Evolutionary conservation across 2,797 vertebrate species (phyloP), one percentile per base, ranked within the genome.

Genomic region (Bradypodion ventrale): DNA sequence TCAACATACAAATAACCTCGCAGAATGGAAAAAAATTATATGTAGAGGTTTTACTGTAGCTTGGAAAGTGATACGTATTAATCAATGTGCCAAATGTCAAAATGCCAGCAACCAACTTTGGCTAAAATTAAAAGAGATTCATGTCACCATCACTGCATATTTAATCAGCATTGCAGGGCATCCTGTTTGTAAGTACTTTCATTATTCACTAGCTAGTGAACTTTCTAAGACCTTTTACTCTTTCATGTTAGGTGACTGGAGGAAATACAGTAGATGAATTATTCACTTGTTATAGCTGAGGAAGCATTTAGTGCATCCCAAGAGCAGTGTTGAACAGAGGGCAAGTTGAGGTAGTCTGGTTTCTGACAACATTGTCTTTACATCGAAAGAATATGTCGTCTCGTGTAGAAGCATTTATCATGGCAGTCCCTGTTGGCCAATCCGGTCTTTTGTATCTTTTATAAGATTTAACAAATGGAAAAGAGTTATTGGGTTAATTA

Each of bases 201-300:
- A 87, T 93, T 89, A 91, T 91, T 94, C 89, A 93, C 85, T 89
- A 89, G 92, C 73, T 63, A 78, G 82, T 90, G 91, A 93, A 93
- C 91, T 94, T 89, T 87, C 75, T 86, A 90, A 91, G 89, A 91
- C 83, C 85, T 89, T 93, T 81, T 90, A 56, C 78, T 91, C 82
- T 92, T 92, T 89, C 88, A 68, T 90, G 87, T 91, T 89, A 87
- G 82, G 82, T 82, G 88, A 32, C 68, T 79, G 89, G 80, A 80
- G 76, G 75, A 90, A 89, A 85, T 90, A 74, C 83, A 90, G 70
- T 79, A 52, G 90, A 97, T 97, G 94, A 97, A 97, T 97, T 96
- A 98, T 97, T 98, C 95, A 97, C 95, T 94, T 93, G 93, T 93
- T 95, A 95, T 94, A 93, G 94, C 94, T 94, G 94, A 97, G 94